A percentile compares a stretch with the other conserved stretches of the same genome.
Conservation (phyloP, 2,888 invertebrate species). For the Gnatocerus cornutus region DNA sequence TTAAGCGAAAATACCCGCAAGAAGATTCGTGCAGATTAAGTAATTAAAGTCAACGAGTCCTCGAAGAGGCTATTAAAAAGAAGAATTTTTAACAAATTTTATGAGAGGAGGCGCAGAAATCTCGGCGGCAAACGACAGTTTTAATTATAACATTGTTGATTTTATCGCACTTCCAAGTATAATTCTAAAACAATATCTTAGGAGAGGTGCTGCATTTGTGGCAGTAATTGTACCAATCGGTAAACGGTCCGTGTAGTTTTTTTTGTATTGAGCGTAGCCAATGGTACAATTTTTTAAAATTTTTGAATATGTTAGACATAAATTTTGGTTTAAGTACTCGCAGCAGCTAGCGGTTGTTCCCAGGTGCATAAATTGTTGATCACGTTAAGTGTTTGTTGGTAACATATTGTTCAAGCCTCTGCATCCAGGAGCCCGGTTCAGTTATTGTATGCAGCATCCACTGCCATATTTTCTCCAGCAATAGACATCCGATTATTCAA, state of each 20-base stretch:
- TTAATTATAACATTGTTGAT: too few species aligned
- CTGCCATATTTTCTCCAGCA: slow-evolving; percentile 29
- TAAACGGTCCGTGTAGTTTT: too few species aligned
- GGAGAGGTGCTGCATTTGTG: too few species aligned
- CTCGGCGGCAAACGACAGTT: too few species aligned
- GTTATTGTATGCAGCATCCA: slow-evolving; percentile 27
- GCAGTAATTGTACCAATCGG: too few species aligned
- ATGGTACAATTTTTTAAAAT: not conserved
- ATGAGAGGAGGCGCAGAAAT: too few species aligned
- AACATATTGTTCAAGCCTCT: slow-evolving; percentile 28
- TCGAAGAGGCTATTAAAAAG: not conserved
- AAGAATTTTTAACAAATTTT: too few species aligned
- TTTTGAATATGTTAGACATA: not conserved
- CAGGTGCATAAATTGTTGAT: slow-evolving; percentile 14
- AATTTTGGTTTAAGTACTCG: not conserved
- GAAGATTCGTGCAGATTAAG: slow-evolving; percentile 12
- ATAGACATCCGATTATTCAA: slow-evolving; percentile 46
- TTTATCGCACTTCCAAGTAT: too few species aligned
- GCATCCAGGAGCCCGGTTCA: slow-evolving; percentile 16
- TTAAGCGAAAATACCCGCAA: too few species aligned
- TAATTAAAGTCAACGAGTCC: slow-evolving; percentile 2
- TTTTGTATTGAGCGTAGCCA: too few species aligned
- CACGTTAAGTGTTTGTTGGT: slow-evolving; percentile 32
- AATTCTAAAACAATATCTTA: too few species aligned
- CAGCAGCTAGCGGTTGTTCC: not conserved